Conservation (phyloP, 2,888 invertebrate species). For the Furcula furcula region DNA sequence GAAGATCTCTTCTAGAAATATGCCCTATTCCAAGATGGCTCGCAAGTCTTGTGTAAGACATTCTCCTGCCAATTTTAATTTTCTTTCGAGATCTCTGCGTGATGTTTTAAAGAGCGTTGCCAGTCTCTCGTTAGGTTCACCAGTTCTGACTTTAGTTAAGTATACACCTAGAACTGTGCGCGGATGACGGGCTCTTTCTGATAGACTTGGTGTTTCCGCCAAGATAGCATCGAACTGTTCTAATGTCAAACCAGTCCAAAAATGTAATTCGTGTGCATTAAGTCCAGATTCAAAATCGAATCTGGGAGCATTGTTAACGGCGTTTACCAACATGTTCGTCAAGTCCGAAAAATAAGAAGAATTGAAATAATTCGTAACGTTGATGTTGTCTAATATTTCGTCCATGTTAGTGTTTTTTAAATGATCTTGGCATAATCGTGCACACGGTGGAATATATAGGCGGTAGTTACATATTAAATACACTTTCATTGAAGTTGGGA, state of each 20-base stretch:
- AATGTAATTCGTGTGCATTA: conserved; percentile 5
- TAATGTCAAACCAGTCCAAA: conserved; percentile 8
- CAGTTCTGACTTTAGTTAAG: conserved; percentile 12
- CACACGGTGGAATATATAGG: conserved; percentile 11
- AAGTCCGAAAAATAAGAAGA: conserved; percentile 8
- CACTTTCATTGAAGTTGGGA: conserved; percentile 8
- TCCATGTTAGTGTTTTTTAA: conserved; percentile 5
- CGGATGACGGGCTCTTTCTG: conserved; percentile 7
- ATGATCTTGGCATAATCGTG: conserved; percentile 9
- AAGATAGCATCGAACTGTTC: conserved; percentile 8
- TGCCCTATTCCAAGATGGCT: conserved; percentile 12
- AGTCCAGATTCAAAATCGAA: conserved; percentile 10
- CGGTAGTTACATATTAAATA: conserved; percentile 8
- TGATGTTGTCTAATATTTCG: conserved; percentile 7
- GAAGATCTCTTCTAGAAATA: conserved; percentile 10
- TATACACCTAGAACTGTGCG: conserved; percentile 5
- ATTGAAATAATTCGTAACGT: conserved; percentile 11
- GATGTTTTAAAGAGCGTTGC: conserved; percentile 14
- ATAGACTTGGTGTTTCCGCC: conserved; percentile 5
- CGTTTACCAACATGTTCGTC: conserved; percentile 6
- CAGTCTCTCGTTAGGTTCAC: conserved; percentile 15
- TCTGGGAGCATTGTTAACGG: conserved; percentile 5
- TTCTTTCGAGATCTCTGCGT: conserved; percentile 10
- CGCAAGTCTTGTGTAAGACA: conserved; percentile 10
- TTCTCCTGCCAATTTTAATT: conserved; percentile 9